phyloP scores from a whole-genome alignment of 2,113 vertebrate genomes.

The Brachyhypopomus occidentalis region DNA sequence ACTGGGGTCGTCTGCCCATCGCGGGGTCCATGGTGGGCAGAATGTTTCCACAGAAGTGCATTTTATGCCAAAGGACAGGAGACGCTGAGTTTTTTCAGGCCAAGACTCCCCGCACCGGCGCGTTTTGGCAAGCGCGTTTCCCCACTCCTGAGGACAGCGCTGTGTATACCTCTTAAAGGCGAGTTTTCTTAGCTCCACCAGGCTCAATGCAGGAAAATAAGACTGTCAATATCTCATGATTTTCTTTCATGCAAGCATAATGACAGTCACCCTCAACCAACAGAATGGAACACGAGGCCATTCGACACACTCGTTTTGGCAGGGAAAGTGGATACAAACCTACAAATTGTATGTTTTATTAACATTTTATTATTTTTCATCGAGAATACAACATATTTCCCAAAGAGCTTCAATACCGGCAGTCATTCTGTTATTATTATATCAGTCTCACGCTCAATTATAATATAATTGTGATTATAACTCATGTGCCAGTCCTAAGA shows the following conservation, averaged over 20 bases:
- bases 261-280: neutral
- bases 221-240: slow-evolving; percentile 10
- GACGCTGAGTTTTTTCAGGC: neutral
- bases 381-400: too few species aligned
- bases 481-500: too few species aligned
- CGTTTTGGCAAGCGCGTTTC: slow-evolving; percentile 11
- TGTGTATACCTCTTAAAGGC: slow-evolving; percentile 17
- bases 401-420: too few species aligned
- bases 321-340: too few species aligned
- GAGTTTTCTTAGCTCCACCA: slow-evolving; percentile 8
- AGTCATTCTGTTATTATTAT: too few species aligned
- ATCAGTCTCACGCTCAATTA: too few species aligned
- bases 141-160: neutral
- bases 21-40: neutral
- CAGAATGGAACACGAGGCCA: neutral
- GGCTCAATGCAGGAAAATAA: slow-evolving; percentile 19
- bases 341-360: too few species aligned
- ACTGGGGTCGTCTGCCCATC: slow-evolving; percentile 5
- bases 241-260: neutral
- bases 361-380: too few species aligned
- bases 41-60: neutral
- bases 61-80: slow-evolving; percentile 15
- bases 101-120: neutral
- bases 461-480: too few species aligned
- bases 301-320: neutral